Evolutionary conservation across 2,113 vertebrate species (phyloP).

Genomic region (Rutilus rutilus): DNA sequence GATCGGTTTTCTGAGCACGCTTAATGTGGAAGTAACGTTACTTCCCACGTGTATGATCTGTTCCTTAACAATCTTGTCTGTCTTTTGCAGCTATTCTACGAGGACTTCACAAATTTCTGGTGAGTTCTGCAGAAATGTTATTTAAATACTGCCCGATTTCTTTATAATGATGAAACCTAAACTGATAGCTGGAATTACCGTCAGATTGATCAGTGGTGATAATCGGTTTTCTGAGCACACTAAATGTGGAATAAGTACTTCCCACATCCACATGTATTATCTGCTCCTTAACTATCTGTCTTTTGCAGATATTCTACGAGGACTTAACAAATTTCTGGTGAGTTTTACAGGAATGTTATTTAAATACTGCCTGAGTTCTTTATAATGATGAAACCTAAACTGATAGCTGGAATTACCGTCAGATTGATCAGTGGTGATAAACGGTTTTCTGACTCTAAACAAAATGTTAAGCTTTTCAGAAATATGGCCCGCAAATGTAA

Average conservation of each 20-base stretch:
- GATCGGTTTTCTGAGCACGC: constrained; percentile 77
- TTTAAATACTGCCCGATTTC: not conserved
- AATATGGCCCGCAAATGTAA: not conserved
- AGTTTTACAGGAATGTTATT: not conserved
- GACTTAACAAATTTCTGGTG: not conserved
- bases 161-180: constrained; percentile 57
- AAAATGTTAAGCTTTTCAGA: not conserved
- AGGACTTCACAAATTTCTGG: not conserved
- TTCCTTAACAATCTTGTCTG: not conserved
- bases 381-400: constrained; percentile 59
- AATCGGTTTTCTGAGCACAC: constrained; percentile 76
- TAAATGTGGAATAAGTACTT: no score
- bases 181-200: constrained; percentile 85
- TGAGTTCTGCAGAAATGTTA: not conserved
- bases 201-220: constrained; percentile 84
- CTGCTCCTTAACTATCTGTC: not conserved
- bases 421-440: constrained; percentile 83
- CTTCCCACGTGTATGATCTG: not conserved
- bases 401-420: constrained; percentile 87
- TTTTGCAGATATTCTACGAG: not conserved
- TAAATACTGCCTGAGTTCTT: not conserved
- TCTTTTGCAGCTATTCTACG: not conserved
- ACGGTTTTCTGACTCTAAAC: constrained; percentile 76
- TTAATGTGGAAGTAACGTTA: not conserved
- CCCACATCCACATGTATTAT: not conserved